Evolutionary conservation across 2,797 vertebrate species (phyloP).

Genomic region (Thunnus albacares): DNA sequence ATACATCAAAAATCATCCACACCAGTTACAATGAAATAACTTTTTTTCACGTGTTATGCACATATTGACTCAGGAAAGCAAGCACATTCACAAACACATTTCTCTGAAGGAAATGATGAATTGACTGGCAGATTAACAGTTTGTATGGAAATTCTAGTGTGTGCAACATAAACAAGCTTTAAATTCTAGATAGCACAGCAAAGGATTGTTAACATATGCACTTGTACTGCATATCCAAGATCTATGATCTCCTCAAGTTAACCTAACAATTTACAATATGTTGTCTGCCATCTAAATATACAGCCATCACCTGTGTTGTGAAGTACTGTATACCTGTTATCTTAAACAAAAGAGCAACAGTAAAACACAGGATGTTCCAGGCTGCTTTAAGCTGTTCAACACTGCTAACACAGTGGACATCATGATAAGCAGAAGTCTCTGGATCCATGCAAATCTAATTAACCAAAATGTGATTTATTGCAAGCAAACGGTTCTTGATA

Average conservation of each 20-base stretch:
- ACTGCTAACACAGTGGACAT: not conserved
- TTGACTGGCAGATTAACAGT: not conserved
- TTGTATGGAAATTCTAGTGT: constrained; percentile 2
- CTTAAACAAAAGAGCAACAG: not conserved
- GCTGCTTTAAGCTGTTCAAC: not conserved
- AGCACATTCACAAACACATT: not conserved
- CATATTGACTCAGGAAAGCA: not conserved
- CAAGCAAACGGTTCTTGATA: not conserved
- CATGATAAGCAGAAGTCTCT: not conserved
- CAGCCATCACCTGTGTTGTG: too few species aligned
- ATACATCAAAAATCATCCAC: not conserved
- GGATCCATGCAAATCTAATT: not conserved
- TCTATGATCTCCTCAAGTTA: not conserved
- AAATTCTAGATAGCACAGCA: not conserved
- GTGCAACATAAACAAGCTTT: not conserved
- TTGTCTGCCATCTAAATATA: not conserved
- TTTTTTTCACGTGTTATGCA: not conserved
- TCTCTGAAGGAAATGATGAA: not conserved
- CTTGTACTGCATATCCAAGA: not conserved
- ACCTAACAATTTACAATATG: not conserved
- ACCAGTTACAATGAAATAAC: not conserved
- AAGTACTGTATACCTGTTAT: not conserved
- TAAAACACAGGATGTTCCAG: not conserved
- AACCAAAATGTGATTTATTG: constrained; percentile 15
- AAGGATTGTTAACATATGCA: not conserved